Evolutionary conservation across 2,113 vertebrate species (phyloP).

Genomic region (Reinhardtius hippoglossoides): DNA sequence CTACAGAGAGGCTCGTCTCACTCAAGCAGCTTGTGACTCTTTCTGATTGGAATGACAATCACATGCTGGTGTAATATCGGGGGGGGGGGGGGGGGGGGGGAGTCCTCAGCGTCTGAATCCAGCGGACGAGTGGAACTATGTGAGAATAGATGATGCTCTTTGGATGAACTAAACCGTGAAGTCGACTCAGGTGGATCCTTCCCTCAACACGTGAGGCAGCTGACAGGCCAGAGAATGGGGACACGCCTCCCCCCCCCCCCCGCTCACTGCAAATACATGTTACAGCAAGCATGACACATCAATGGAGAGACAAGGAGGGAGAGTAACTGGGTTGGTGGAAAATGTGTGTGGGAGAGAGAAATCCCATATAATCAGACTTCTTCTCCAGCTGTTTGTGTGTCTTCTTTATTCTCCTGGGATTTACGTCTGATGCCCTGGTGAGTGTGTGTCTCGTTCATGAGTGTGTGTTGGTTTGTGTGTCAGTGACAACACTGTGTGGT

Average conservation of each 20-base stretch:
- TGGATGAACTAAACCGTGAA: too few species aligned
- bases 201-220: constrained; percentile 82
- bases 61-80: too few species aligned
- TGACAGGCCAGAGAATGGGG: constrained; percentile 81
- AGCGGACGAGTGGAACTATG: too few species aligned
- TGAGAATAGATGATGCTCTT: too few species aligned
- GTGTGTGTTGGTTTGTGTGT: background rate
- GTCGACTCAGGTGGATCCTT: background rate
- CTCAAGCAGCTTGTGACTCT: too few species aligned
- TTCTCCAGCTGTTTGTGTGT: background rate
- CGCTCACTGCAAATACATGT: constrained; percentile 72
- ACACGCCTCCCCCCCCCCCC: constrained; percentile 87
- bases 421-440: constrained; percentile 32
- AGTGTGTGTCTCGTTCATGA: constrained; percentile 24
- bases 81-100: too few species aligned
- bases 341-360: constrained; percentile 41
- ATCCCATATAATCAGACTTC: constrained; percentile 26
- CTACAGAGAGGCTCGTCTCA: too few species aligned
- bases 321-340: constrained; percentile 33
- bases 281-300: constrained; percentile 68
- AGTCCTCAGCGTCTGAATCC: too few species aligned
- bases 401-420: background rate
- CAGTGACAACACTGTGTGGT: background rate
- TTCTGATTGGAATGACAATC: too few species aligned
- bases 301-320: constrained; percentile 29